phyloP scores from a whole-genome alignment of 2,113 vertebrate genomes.

The Heloderma charlesbogerti region DNA sequence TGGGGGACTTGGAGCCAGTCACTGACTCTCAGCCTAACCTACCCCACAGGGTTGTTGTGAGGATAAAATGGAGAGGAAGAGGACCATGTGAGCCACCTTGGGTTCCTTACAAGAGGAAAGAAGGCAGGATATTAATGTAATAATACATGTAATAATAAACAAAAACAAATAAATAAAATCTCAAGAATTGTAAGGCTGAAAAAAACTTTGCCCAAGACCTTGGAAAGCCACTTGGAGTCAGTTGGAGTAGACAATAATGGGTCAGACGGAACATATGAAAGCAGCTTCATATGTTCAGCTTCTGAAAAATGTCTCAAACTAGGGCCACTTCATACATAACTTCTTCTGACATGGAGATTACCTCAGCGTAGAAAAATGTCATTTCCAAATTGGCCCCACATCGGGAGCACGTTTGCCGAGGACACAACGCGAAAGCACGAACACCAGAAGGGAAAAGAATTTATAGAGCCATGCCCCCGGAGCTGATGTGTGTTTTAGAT shows the following conservation, averaged over 20 bases:
- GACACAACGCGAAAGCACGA: background rate
- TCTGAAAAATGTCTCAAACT: background rate
- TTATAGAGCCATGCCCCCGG: background rate
- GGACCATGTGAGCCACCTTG: too few relatives aligned
- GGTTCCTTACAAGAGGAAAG: too few relatives aligned
- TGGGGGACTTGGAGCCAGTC: too few relatives aligned
- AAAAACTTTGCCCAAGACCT: background rate
- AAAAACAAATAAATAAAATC: background rate
- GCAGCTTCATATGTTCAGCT: background rate
- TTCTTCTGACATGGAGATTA: background rate
- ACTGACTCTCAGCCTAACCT: too few relatives aligned
- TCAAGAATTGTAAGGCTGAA: background rate
- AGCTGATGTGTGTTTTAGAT: background rate
- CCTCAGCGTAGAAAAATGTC: background rate
- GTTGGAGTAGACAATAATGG: too few relatives aligned
- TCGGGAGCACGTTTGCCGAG: background rate
- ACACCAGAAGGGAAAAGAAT: background rate
- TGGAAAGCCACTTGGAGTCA: background rate
- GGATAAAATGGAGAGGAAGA: too few relatives aligned
- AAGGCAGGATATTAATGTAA: too few relatives aligned
- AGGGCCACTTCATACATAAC: too few relatives aligned
- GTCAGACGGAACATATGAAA: background rate
- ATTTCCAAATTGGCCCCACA: background rate
- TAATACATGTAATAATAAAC: too few relatives aligned
- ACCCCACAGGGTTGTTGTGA: too few relatives aligned